A percentile compares a stretch with the other conserved stretches of the same genome.
Conservation (phyloP, 2,113 vertebrate genomes). For the Gnathonemus longibarbis region DNA sequence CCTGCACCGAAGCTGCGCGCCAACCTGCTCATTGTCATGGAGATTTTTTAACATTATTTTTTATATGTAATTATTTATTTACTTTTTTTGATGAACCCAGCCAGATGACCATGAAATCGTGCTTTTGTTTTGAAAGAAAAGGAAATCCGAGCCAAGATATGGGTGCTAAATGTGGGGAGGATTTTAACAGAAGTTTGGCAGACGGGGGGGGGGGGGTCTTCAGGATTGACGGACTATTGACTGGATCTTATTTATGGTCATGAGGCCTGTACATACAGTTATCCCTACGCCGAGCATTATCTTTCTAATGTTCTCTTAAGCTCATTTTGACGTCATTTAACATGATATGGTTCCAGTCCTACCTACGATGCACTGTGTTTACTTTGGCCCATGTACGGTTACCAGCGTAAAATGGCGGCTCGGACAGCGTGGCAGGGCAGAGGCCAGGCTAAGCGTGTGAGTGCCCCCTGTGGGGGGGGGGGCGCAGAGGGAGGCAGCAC, state of each 20-base stretch:
- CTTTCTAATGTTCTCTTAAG: neutral
- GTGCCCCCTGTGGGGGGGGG: neutral
- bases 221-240: neutral
- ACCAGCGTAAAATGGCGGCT: neutral
- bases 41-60: conserved; percentile 21
- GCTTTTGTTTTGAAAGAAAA: conserved; percentile 5
- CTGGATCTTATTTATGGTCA: neutral
- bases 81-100: conserved; percentile 37
- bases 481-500: too few relatives aligned
- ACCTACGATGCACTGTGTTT: neutral
- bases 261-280: neutral
- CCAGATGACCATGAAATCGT: conserved; percentile 21
- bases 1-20: conserved; percentile 38
- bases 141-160: neutral
- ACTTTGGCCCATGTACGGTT: neutral
- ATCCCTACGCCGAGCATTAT: neutral
- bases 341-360: neutral
- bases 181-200: neutral
- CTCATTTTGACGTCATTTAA: conserved; percentile 12
- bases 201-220: neutral
- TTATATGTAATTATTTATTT: conserved; percentile 36
- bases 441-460: neutral
- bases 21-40: conserved; percentile 36
- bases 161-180: neutral
- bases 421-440: neutral